Percentiles rank a stretch among this genome's conserved stretches.
These are phyloP conservation scores for Norana najaformis DNA, from an alignment of 2,888 invertebrate genomes.

Conservation along the genomic window DNA sequence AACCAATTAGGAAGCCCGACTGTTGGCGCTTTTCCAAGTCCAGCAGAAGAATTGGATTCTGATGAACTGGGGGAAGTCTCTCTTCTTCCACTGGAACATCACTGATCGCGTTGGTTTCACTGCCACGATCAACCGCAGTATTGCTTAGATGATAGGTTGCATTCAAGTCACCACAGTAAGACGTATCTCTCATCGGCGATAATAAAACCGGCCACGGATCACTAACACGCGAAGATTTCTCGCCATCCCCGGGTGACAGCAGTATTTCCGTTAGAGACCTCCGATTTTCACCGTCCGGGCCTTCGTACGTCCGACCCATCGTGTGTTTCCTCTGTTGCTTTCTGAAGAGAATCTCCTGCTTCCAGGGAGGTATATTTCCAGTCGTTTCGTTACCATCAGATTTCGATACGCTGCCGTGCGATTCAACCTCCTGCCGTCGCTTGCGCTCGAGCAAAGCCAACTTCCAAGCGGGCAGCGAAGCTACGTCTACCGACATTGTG, in stretches of 20 bases:
- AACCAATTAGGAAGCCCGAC: not conserved
- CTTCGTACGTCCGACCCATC: not conserved
- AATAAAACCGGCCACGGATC: not conserved
- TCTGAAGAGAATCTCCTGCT: conserved; percentile 42
- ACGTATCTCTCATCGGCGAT: not conserved
- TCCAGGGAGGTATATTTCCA: conserved; percentile 43
- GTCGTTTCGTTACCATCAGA: conserved; percentile 36
- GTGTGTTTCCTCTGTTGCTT: conserved; percentile 37
- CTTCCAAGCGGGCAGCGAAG: conserved; percentile 48
- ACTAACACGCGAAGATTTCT: not conserved
- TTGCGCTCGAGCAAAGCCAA: conserved; percentile 42
- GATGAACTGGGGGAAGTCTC: conserved; percentile 34
- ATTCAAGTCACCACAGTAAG: not conserved
- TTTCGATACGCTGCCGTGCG: not conserved
- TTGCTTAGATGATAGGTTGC: not conserved
- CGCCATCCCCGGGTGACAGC: not conserved
- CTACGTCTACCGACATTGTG: conserved; percentile 43
- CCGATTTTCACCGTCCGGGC: not conserved
- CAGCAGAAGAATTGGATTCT: conserved; percentile 38
- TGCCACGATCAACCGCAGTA: not conserved
- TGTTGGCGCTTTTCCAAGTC: conserved; percentile 30
- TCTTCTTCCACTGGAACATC: conserved; percentile 32
- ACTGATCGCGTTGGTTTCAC: not conserved
- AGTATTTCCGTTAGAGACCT: not conserved
- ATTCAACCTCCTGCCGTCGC: conserved; percentile 40